These are phyloP conservation scores for Sceliomorpha sp. DNA, from an alignment of 2,888 invertebrate species.

Conservation along the genomic window DNA sequence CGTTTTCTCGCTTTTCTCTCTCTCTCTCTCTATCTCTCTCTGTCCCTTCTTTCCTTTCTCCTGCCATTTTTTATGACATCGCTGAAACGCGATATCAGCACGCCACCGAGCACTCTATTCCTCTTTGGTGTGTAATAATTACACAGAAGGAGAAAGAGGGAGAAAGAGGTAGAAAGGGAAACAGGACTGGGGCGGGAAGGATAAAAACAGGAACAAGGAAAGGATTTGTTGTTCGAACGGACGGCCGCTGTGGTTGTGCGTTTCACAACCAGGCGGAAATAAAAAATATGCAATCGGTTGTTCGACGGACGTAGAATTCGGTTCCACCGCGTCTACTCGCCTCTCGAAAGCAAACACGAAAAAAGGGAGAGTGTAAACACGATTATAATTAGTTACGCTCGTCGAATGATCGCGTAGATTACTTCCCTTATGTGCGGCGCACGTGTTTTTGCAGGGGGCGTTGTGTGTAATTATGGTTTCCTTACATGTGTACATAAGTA, in stretches of 20 bases:
- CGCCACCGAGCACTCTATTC: conserved; percentile 1
- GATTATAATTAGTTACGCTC: no score
- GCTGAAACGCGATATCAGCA: conserved; percentile 45
- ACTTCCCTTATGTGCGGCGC: no score
- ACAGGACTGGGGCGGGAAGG: no score
- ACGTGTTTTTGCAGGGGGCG: conserved; percentile 3
- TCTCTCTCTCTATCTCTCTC: no score
- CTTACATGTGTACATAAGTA: conserved; percentile 22
- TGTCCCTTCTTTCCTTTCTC: conserved; percentile 17
- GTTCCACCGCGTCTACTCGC: no score
- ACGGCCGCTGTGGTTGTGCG: neutral
- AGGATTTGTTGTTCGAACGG: conserved; percentile 21
- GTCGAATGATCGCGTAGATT: no score
- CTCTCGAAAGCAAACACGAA: no score
- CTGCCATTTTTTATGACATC: conserved; percentile 40
- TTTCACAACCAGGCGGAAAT: neutral
- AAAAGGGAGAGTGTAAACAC: no score
- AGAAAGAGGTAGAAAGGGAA: neutral
- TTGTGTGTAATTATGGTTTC: conserved; percentile 15
- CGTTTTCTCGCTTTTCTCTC: conserved; percentile 21
- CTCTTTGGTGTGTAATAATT: conserved; percentile 28
- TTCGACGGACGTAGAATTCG: no score
- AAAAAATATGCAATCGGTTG: neutral
- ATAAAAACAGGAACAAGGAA: no score
- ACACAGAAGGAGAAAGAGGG: conserved; percentile 4